These are phyloP conservation scores for Cynaeus angustus DNA, from an alignment of 2,888 invertebrate species.

Conservation along the genomic window DNA sequence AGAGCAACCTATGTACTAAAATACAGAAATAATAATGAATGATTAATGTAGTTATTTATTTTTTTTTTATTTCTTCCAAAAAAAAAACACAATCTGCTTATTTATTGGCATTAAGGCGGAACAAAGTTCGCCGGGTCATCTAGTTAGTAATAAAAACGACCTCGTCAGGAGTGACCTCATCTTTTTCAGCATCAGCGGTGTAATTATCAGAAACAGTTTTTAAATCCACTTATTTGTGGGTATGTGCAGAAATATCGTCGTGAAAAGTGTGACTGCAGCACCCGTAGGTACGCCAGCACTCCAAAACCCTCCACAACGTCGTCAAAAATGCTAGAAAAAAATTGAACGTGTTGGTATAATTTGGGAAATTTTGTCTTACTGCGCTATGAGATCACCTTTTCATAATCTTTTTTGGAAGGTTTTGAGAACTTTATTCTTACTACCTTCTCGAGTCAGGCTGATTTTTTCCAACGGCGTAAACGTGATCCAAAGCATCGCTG, in stretches of 20 bases:
- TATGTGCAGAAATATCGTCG: constrained; percentile 83
- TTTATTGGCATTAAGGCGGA: no score
- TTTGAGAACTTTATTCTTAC: constrained; percentile 87
- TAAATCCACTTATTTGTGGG: constrained; percentile 84
- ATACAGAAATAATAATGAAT: no score
- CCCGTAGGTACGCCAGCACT: constrained; percentile 77
- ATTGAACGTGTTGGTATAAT: no score
- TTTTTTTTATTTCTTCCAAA: no score
- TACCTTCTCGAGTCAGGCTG: constrained; percentile 86
- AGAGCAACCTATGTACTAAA: no score
- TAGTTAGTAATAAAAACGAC: constrained; percentile 91
- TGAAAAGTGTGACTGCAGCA: constrained; percentile 82
- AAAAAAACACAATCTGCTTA: no score
- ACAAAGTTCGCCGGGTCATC: no score
- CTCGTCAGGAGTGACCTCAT: constrained; percentile 78
- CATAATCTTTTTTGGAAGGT: constrained; percentile 89
- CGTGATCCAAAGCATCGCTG: constrained; percentile 63
- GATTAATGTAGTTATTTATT: no score
- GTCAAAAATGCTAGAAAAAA: constrained; percentile 82
- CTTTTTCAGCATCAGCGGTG: constrained; percentile 80
- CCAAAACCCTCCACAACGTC: constrained; percentile 87
- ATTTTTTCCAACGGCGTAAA: constrained; percentile 81
- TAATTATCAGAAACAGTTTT: constrained; percentile 89
- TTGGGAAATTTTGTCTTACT: constrained; percentile 77
- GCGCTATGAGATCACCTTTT: constrained; percentile 84